Conservation (phyloP, 2,888 invertebrate species). For the Pyralis farinalis region DNA sequence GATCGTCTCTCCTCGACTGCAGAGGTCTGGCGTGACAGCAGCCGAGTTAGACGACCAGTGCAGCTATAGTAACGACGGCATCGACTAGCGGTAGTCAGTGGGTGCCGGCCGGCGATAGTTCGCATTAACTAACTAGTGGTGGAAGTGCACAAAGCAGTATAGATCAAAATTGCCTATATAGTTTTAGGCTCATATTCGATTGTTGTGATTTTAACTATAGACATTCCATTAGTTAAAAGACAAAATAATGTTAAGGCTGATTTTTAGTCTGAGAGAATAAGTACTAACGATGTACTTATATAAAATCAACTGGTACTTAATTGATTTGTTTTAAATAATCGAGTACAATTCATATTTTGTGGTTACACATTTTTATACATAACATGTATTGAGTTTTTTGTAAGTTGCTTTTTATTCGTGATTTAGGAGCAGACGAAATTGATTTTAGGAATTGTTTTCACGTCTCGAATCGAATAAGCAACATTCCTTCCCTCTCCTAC, state of each 20-base stretch:
- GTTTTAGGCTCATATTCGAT: conserved; percentile 6
- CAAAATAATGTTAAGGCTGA: conserved; percentile 63
- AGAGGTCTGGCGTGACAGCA: too few relatives aligned
- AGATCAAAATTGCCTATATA: too few relatives aligned
- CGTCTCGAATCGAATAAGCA: conserved; percentile 11
- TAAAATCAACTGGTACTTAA: conserved; percentile 42
- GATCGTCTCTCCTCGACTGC: too few relatives aligned
- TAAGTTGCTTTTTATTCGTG: conserved; percentile 42
- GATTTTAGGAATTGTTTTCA: conserved; percentile 23
- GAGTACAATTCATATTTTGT: conserved; percentile 65
- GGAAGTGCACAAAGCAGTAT: too few relatives aligned
- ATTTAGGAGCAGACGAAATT: conserved; percentile 32
- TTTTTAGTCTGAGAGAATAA: conserved; percentile 49
- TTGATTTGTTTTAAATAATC: conserved; percentile 36
- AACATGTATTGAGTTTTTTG: conserved; percentile 33
- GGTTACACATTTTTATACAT: conserved; percentile 37
- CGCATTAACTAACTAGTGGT: too few relatives aligned
- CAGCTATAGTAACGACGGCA: too few relatives aligned
- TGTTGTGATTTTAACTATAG: conserved; percentile 63
- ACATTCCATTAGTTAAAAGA: conserved; percentile 71
- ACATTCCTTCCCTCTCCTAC: conserved; percentile 20
- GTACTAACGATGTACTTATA: conserved; percentile 33
- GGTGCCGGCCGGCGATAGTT: too few relatives aligned
- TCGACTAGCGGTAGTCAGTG: too few relatives aligned
- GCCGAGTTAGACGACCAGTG: too few relatives aligned